Percentiles rank a stretch among this genome's conserved stretches.
Evolutionary conservation across 2,888 invertebrate species (phyloP).

Genomic region (Stenolophus ochropezus): DNA sequence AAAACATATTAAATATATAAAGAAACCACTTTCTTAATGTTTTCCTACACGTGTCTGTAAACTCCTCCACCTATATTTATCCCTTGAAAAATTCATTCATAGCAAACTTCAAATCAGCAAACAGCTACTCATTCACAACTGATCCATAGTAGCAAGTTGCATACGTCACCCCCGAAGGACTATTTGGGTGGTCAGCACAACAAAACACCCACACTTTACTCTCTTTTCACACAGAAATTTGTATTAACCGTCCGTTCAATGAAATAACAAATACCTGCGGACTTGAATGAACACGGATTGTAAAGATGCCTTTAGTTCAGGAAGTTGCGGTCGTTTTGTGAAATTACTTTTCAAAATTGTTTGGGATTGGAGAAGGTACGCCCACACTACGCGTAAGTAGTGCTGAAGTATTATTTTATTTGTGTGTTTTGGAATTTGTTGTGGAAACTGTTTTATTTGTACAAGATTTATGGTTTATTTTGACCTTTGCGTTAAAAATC

Average conservation of each 20-base stretch:
- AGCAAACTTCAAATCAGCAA: slow-evolving; percentile 5
- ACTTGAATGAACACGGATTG: slow-evolving; percentile 33
- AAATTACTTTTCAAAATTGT: slow-evolving; percentile 52
- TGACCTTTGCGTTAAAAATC: background rate
- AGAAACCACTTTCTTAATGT: background rate
- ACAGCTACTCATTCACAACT: background rate
- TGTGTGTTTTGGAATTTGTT: slow-evolving; percentile 29
- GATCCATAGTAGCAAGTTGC: background rate
- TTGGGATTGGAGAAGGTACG: slow-evolving; percentile 28
- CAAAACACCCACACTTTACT: slow-evolving; percentile 55
- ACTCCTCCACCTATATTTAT: background rate
- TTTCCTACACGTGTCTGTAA: background rate
- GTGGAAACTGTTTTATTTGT: slow-evolving; percentile 22
- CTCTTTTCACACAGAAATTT: slow-evolving; percentile 40
- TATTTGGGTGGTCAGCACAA: slow-evolving; percentile 49
- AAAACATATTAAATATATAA: background rate
- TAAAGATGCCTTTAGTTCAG: slow-evolving; percentile 36
- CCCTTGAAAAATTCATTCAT: slow-evolving; percentile 40
- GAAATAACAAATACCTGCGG: slow-evolving; percentile 51
- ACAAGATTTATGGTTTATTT: slow-evolving; percentile 30
- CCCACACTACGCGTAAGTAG: slow-evolving; percentile 30
- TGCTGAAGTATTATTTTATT: slow-evolving; percentile 32
- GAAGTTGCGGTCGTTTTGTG: slow-evolving; percentile 46
- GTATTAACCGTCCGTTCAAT: slow-evolving; percentile 38
- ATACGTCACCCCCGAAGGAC: slow-evolving; percentile 31